Conservation (phyloP, 2,113 vertebrate genomes). For the Polypterus senegalus region DNA sequence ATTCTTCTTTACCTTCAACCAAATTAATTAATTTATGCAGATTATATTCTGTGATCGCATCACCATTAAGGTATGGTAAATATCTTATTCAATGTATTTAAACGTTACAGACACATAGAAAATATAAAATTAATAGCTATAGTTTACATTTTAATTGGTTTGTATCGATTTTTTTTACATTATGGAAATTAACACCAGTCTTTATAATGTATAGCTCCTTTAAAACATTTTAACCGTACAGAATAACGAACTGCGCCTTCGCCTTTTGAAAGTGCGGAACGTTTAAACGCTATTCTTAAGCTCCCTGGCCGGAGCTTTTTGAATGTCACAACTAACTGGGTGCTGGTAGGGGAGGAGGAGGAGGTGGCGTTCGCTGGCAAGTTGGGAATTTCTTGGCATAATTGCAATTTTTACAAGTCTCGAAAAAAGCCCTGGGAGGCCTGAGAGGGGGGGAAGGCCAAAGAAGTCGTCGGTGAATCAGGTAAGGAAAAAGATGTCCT, state of each 20-base stretch:
- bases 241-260: too few relatives aligned
- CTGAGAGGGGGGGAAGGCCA: not conserved
- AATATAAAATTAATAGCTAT: not conserved
- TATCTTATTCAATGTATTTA: too few relatives aligned
- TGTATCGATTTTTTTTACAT: too few relatives aligned
- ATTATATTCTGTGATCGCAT: too few relatives aligned
- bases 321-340: slow-evolving; percentile 8
- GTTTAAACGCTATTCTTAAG: not conserved
- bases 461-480: slow-evolving; percentile 1
- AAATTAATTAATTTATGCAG: too few relatives aligned
- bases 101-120: too few relatives aligned
- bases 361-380: slow-evolving; percentile 5
- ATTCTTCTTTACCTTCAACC: too few relatives aligned
- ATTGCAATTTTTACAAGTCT: not conserved
- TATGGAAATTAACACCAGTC: too few relatives aligned
- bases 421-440: not conserved
- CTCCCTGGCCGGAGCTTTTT: slow-evolving; percentile 7
- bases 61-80: too few relatives aligned
- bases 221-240: too few relatives aligned
- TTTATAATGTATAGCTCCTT: too few relatives aligned
- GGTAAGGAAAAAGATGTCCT: not conserved
- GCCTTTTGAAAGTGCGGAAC: not conserved
- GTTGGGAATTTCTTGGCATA: slow-evolving; percentile 8
- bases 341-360: slow-evolving; percentile 10
- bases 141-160: not conserved